Percentiles rank a stretch among this genome's conserved stretches.
These are phyloP conservation scores for Phycodurus eques DNA, from an alignment of 2,113 vertebrate species.

Conservation along the genomic window DNA sequence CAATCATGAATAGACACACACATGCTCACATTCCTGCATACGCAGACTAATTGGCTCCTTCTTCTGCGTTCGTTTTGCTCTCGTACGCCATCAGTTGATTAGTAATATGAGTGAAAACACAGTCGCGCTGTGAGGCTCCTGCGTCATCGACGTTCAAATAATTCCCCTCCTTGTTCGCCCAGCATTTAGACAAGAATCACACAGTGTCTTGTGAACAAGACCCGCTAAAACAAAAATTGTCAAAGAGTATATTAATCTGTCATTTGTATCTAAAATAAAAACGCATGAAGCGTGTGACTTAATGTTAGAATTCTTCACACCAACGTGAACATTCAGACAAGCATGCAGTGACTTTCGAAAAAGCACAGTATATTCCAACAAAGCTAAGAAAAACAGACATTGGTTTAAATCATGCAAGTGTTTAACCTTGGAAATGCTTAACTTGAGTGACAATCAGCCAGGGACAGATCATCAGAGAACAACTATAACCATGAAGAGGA, in stretches of 20 bases:
- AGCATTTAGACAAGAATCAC: slow-evolving; percentile 6
- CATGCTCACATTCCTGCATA: not conserved
- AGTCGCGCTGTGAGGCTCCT: slow-evolving; percentile 36
- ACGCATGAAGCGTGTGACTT: not conserved
- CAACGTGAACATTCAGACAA: not conserved
- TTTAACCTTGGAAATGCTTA: not conserved
- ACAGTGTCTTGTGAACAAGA: not conserved
- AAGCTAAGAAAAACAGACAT: not conserved
- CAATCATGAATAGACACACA: slow-evolving; percentile 1
- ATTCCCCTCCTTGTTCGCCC: not conserved
- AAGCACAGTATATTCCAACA: not conserved
- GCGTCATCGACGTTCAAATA: slow-evolving; percentile 27
- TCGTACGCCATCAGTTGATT: slow-evolving; percentile 28
- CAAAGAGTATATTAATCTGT: not conserved
- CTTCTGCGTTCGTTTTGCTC: slow-evolving; percentile 11
- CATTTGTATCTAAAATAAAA: not conserved
- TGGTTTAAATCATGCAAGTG: not conserved
- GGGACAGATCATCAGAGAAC: not conserved
- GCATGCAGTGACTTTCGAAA: not conserved
- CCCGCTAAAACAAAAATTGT: not conserved
- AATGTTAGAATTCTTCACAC: not conserved
- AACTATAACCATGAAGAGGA: not conserved
- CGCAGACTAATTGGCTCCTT: slow-evolving; percentile 15
- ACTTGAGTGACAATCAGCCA: not conserved
- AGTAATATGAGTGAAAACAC: slow-evolving; percentile 28